phyloP scores from a whole-genome alignment of 2,797 vertebrate genomes.

The Odontamblyopus rebecca region DNA sequence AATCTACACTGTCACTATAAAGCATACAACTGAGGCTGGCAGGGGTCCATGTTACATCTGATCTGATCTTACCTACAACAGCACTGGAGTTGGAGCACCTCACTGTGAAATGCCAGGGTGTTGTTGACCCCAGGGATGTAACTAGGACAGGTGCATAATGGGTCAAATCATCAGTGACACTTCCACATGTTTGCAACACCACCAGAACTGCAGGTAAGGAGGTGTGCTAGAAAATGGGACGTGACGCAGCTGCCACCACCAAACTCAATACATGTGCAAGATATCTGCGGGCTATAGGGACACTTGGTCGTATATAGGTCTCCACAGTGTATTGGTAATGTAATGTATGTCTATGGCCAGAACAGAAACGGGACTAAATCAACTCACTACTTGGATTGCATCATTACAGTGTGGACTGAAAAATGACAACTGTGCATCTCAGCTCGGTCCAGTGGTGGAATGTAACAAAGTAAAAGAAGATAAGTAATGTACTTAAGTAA shows the following conservation, averaged over 20 bases:
- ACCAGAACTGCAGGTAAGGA: constrained; percentile 36
- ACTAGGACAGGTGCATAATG: constrained; percentile 57
- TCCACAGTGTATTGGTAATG: background rate
- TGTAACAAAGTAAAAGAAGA: too few relatives aligned
- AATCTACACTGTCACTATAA: constrained; percentile 72
- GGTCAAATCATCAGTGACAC: constrained; percentile 53
- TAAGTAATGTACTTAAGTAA: too few relatives aligned
- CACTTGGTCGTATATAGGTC: background rate
- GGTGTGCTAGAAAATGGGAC: constrained; percentile 6
- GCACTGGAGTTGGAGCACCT: constrained; percentile 57
- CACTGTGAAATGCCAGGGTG: constrained; percentile 61
- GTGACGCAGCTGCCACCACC: constrained; percentile 8
- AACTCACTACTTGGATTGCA: background rate
- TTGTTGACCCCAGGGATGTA: constrained; percentile 56
- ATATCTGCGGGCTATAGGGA: background rate
- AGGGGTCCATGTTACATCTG: constrained; percentile 61
- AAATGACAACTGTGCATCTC: background rate
- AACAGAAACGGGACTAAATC: background rate
- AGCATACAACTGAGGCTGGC: constrained; percentile 64
- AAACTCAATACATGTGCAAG: background rate
- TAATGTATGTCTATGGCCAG: background rate
- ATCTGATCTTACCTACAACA: constrained; percentile 68
- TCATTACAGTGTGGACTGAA: background rate
- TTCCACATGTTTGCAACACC: constrained; percentile 23
- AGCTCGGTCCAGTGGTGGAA: background rate